Evolutionary conservation across 2,113 vertebrate species (phyloP).

Genomic region (Eptesicus fuscus): DNA sequence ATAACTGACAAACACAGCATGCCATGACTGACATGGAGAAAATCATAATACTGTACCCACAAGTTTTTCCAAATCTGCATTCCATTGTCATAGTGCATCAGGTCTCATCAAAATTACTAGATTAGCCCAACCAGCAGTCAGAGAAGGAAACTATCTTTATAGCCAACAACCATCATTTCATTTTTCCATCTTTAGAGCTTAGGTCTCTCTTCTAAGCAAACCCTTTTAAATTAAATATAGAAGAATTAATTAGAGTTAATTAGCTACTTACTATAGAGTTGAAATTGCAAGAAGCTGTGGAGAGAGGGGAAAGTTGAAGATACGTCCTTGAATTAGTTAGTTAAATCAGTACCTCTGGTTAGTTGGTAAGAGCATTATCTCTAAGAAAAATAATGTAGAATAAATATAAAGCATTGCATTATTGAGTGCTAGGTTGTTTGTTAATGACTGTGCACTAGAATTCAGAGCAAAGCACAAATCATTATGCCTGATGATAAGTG

Average conservation of each 20-base stretch:
- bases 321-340: neutral
- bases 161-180: neutral
- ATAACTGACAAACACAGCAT: neutral
- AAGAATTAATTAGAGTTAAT: neutral
- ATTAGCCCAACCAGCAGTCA: neutral
- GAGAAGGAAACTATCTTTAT: neutral
- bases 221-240: neutral
- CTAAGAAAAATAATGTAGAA: neutral
- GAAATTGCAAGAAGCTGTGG: neutral
- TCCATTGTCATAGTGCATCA: neutral
- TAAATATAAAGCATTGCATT: neutral
- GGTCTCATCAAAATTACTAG: neutral
- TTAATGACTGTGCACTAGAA: neutral
- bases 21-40: neutral
- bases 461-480: neutral
- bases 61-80: neutral
- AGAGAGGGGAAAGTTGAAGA: neutral
- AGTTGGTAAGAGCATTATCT: neutral
- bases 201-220: neutral
- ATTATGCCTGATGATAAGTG: neutral
- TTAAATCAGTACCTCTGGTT: neutral
- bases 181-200: neutral
- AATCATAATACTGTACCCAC: neutral
- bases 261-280: neutral
- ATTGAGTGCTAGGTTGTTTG: neutral